phyloP scores from a whole-genome alignment of 2,888 invertebrate species.

The Noctua janthe region DNA sequence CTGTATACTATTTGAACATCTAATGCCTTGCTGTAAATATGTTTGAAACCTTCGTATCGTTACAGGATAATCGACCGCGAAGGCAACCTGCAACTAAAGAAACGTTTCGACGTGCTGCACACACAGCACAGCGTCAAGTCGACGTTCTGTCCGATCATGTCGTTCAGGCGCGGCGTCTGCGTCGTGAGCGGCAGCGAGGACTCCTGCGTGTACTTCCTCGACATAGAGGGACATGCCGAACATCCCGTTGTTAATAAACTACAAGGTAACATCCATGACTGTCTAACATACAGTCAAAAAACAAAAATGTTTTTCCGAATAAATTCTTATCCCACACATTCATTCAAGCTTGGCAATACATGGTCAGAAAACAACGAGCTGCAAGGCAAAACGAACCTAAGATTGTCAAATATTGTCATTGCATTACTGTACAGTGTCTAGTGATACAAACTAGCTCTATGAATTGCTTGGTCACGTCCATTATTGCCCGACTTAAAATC shows the following conservation, averaged over 20 bases:
- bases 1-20: background rate
- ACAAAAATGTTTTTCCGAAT: background rate
- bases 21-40: background rate
- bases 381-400: background rate
- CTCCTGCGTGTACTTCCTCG: conserved; percentile 94
- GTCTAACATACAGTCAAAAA: background rate
- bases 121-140: conserved; percentile 91
- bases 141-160: conserved; percentile 96
- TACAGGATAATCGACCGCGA: conserved; percentile 92
- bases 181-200: conserved; percentile 95
- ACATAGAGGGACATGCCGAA: conserved; percentile 91
- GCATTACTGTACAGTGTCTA: background rate
- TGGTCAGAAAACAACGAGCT: background rate
- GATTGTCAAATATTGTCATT: background rate
- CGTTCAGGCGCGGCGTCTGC: conserved; percentile 95
- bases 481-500: background rate
- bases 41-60: background rate
- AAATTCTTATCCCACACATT: background rate
- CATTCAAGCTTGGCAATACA: background rate
- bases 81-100: conserved; percentile 92
- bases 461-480: background rate
- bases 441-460: background rate
- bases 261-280: conserved; percentile 81
- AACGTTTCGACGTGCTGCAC: conserved; percentile 92
- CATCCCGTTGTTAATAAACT: conserved; percentile 91